Percentiles rank a stretch among this genome's conserved stretches.
phyloP scores from a whole-genome alignment of 2,888 invertebrate genomes.

The Eupsilia transversa region DNA sequence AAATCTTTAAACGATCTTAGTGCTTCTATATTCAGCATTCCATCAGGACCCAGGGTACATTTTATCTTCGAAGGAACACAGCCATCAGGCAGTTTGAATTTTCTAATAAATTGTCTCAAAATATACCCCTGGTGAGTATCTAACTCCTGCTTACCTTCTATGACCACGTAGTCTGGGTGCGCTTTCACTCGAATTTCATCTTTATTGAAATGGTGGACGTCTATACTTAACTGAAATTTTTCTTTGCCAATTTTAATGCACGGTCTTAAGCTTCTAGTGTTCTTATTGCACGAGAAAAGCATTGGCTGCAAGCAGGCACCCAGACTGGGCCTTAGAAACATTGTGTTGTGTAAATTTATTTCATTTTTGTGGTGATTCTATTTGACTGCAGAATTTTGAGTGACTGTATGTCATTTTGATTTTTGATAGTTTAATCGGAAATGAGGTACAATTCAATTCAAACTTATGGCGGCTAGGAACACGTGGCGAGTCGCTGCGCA shows the following conservation, averaged over 20 bases:
- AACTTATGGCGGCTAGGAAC: no score
- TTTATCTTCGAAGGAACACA: conserved; percentile 76
- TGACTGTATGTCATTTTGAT: conserved; percentile 35
- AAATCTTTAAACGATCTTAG: conserved; percentile 71
- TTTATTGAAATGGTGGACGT: conserved; percentile 78
- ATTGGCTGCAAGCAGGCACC: conserved; percentile 62
- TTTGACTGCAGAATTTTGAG: conserved; percentile 25
- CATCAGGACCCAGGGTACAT: conserved; percentile 76
- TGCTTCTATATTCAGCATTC: conserved; percentile 80
- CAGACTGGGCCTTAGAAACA: conserved; percentile 17
- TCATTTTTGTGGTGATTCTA: conserved; percentile 22
- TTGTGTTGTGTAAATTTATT: conserved; percentile 18
- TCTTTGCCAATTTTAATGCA: conserved; percentile 78
- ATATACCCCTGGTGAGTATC: conserved; percentile 76
- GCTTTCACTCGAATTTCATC: conserved; percentile 84
- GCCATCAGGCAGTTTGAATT: conserved; percentile 82
- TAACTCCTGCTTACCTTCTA: conserved; percentile 85
- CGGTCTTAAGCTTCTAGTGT: conserved; percentile 74
- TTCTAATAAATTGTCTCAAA: conserved; percentile 79
- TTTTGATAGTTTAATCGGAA: conserved; percentile 10
- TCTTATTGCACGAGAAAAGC: conserved; percentile 65
- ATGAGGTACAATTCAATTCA: no score
- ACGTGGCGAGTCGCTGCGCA: no score
- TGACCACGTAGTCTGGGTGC: conserved; percentile 77
- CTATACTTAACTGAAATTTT: conserved; percentile 80